Base-by-base conservation (phyloP, 2,888 invertebrate genomes). In the Caenorhabditis japonica region DNA sequence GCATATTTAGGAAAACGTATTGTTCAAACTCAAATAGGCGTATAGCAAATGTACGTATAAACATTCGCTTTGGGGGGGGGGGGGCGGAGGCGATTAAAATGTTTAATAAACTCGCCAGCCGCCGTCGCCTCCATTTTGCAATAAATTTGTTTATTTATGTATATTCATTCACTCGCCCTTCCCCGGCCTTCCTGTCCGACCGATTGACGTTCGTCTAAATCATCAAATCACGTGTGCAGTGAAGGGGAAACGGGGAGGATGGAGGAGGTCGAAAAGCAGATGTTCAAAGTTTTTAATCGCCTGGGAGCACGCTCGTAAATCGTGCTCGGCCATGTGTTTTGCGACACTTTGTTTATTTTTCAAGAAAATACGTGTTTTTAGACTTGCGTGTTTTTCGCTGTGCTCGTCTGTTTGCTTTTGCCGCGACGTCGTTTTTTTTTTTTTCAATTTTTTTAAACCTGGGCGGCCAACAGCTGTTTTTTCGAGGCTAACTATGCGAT, bases 111-210 rank as follows among this genome's bases (percentile, higher is more conserved):
- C 34, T 39, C 5, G 30, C 30, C 30, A n/a, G n/a, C n/a, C n/a
- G n/a, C n/a, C n/a, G n/a, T n/a, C n/a, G 7, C 46, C 30, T 44
- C 19, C 38, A 17, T 13, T 46, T 60, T 60, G 61, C 61, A 51
- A 52, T 52, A 52, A 62, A 62, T 62, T 62, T 62, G 61, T 62
- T 62, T 62, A 62, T 62, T 25, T n/a, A n/a, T 25, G 13, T 36
- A 15, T 34, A 41, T 19, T 17, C 17, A 17, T 23, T 56, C 34
- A 36, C 46, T 33, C 46, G 8, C 43, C 19, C 33, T 30, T 30
- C 30, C 30, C 30, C 10, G 7, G 10, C 30, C 30, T 49, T 34
- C 21, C 36, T 0, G 41, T 38, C 43, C 23, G 8, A 25, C 25
- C 43, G 43, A 51, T 59, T 60, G 25, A 46, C 27, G 27, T 27